Base-by-base conservation (phyloP, 30 jellyfish, hydroid and myxozoan species). In the Aurelia aurita region DNA sequence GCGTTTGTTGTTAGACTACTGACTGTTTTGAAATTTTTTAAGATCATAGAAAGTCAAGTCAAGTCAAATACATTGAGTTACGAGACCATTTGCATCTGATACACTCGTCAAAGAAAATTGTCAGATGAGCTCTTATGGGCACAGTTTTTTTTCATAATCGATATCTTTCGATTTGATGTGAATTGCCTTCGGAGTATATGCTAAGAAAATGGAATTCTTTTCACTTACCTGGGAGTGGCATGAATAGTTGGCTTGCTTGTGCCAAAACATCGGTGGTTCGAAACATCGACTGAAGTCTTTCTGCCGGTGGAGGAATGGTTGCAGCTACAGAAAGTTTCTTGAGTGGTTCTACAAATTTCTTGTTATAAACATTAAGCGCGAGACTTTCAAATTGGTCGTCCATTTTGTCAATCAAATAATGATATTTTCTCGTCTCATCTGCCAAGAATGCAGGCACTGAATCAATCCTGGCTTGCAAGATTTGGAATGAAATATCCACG, bases 251-350 rank as follows among this genome's bases (percentile, higher is more conserved):
- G 2, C 59, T 54, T 15, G 68, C 61, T 22, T 59, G 53, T 20
- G 35, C 25, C 79, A 59, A 69, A 18, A 19, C 28, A 20, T 65
- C 58, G 25, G 35, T 46, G 3, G 70, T 28, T n/a, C 45, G 19
- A 15, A 73, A 29, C 29, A 82, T 26, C 35, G 91, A 18, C 26
- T 68, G 85, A 74, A 86, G 75, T 18, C 65, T 64, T 27, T 86
- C 96, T 2, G 83, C 96, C 1, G 96, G 96, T 0, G 85, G 72
- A 16, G 89, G 89, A 7, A 86, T 86, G 8, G 86, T 58, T 53
- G 89, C 96, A 8, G 69, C 70, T 0, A 18, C 77, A 7, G 90
- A 31, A 9, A 86, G 67, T 43, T 81, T 61, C 55, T 65, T 74
- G 69, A 86, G 70, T 9, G 96, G 96, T 14, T 11, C 69, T 70